A percentile compares a stretch with the other conserved stretches of the same genome.
Evolutionary conservation across 2,797 vertebrate species (phyloP).

Genomic region (Psittacula derbiana): DNA sequence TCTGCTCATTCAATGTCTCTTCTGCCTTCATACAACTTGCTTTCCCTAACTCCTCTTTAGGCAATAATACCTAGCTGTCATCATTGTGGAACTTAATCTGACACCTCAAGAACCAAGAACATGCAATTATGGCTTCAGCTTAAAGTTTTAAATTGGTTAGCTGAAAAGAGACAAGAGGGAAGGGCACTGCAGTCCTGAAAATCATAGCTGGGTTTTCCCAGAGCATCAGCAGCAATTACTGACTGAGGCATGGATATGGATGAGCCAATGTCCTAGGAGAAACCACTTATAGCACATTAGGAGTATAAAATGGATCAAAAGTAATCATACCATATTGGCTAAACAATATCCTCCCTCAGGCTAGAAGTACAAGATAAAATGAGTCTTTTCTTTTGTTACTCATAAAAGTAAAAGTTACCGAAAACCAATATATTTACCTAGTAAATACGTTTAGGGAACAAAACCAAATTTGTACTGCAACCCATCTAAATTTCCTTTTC

Average conservation of each 20-base stretch:
- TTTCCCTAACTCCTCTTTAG: neutral
- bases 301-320: neutral
- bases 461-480: neutral
- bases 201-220: neutral
- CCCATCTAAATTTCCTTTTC: neutral
- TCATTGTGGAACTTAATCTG: neutral
- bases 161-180: neutral
- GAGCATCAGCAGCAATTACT: neutral
- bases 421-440: neutral
- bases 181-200: neutral
- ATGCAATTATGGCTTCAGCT: neutral
- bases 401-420: neutral
- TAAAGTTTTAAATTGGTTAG: neutral
- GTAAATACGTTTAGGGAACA: neutral
- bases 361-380: neutral
- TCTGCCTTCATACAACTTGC: neutral
- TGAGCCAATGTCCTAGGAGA: neutral
- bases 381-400: neutral
- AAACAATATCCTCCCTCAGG: neutral
- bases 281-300: neutral
- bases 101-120: neutral
- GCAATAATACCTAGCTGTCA: neutral
- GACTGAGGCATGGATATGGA: neutral
- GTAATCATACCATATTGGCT: neutral
- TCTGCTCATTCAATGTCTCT: neutral